Percentiles rank a stretch among this genome's conserved stretches.
Conservation (phyloP, 2,888 invertebrate genomes). For the Scaptomyza cyrtandrae region DNA sequence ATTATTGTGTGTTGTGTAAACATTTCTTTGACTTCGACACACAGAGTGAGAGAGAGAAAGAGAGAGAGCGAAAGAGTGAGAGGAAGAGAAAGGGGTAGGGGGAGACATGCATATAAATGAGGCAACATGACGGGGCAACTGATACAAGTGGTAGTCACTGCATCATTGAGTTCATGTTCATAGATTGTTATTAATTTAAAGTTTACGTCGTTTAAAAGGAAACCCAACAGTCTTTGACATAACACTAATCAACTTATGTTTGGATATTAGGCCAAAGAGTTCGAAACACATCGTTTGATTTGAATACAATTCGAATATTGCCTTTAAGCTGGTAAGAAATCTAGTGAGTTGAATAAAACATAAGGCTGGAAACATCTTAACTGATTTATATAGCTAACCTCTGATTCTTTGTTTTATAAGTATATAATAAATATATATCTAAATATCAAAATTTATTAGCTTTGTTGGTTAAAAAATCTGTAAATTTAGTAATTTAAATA, state of each 20-base stretch:
- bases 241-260: constrained; percentile 16
- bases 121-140: constrained; percentile 39
- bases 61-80: constrained; percentile 1
- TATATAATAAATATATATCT: no score
- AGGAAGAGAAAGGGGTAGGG: neutral
- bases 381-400: no score
- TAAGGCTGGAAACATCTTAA: no score
- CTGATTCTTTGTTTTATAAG: no score
- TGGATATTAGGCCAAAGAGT: neutral
- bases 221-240: constrained; percentile 13
- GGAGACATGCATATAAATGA: constrained; percentile 56
- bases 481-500: no score
- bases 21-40: constrained; percentile 70
- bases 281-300: no score
- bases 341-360: no score
- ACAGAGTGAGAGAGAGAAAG: neutral
- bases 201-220: constrained; percentile 25
- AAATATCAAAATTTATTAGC: no score
- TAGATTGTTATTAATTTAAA: constrained; percentile 41
- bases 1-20: constrained; percentile 79
- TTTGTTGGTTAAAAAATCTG: no score
- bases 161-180: constrained; percentile 26
- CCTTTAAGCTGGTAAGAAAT: no score
- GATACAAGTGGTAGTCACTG: neutral
- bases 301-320: no score